Evolutionary conservation across 2,113 vertebrate species (phyloP), one percentile per base, ranked within the genome.

Genomic region (Elanoides forficatus): DNA sequence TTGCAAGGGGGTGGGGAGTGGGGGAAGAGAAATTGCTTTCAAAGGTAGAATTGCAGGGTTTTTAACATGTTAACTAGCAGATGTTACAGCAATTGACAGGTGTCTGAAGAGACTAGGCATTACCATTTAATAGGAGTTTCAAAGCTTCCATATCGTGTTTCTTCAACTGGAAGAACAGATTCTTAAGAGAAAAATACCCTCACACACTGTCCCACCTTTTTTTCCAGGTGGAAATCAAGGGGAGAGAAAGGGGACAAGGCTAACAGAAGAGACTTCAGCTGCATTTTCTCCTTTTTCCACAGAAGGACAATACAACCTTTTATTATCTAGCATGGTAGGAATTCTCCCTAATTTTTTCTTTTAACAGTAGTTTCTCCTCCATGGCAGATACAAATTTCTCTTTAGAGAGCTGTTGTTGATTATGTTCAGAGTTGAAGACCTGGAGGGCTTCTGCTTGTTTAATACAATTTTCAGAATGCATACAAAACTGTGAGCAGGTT

Each of bases 81-180:
- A 88, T 76, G 86, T 1, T 86, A 34, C 85, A 90, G 48, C 20
- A 2, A 72, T 0, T 9, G 78, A 72, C 18, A 82, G 23, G 67
- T 16, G 65, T 29, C 92, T 11, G 15, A n/a, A 66, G 72, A 79
- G 67, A 81, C 7, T 4, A 48, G n/a, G 22, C 30, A 45, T 70
- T 71, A 21, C 10, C 90, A 15, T 58, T 82, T 74, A 80, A 21
- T 3, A 19, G 47, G 81, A 11, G 17, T 36, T 88, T 6, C 70
- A 87, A 62, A 96, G 86, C 42, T 55, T 72, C 84, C 86, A 14
- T 23, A 66, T 21, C 25, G 0, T 14, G 34, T 96, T 95, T 63
- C 91, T 38, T 32, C 36, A 85, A 74, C 36, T 86, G 79, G 63
- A 96, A 86, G 59, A 79, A 60, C 66, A 86, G 91, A 94, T 90